Conservation (phyloP, 1,140 invertebrate species). For the Atta cephalotes region DNA sequence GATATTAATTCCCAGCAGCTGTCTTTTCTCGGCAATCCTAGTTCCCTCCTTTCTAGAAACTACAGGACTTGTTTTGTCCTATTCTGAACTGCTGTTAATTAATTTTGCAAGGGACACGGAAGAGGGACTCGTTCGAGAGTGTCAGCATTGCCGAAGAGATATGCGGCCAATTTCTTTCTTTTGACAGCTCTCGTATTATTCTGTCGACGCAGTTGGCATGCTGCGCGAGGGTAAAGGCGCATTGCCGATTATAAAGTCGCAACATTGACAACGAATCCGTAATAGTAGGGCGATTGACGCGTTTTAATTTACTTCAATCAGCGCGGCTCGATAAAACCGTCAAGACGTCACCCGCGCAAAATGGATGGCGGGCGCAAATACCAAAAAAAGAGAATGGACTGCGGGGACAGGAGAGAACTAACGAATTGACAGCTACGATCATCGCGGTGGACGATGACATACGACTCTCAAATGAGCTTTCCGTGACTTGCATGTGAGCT, state of each 20-base stretch:
- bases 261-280: constrained; percentile 40
- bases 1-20: constrained; percentile 59
- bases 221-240: constrained; percentile 15
- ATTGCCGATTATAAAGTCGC: constrained; percentile 50
- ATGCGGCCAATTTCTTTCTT: background rate
- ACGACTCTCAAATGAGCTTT: constrained; percentile 24
- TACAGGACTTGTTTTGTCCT: background rate
- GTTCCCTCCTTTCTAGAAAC: background rate
- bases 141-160: background rate
- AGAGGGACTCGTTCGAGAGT: background rate
- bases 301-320: constrained; percentile 71
- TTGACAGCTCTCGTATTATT: constrained; percentile 18
- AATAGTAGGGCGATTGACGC: constrained; percentile 23
- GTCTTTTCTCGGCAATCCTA: background rate
- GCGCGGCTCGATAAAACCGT: constrained; percentile 59
- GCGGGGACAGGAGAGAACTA: background rate
- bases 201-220: background rate
- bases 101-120: constrained; percentile 48
- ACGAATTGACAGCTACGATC: constrained; percentile 45
- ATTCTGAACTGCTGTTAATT: constrained; percentile 51
- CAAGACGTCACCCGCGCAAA: constrained; percentile 30
- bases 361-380: constrained; percentile 26
- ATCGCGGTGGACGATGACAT: constrained; percentile 34
- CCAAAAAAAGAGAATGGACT: constrained; percentile 5
- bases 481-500: constrained; percentile 13